phyloP scores from a whole-genome alignment of 2,113 vertebrate species.

The Cnemophilus loriae region DNA sequence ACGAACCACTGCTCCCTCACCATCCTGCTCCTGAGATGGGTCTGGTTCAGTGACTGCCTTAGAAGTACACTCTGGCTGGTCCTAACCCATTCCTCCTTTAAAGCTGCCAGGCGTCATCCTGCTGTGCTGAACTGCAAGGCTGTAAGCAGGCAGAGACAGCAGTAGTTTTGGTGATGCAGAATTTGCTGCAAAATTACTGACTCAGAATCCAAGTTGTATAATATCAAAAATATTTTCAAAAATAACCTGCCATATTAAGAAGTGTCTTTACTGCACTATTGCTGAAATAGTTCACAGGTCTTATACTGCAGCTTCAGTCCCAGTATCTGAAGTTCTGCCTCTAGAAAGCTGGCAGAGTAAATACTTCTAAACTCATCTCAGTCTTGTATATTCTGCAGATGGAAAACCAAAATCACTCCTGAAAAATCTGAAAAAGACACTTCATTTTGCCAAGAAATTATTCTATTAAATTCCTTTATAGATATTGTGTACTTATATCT shows the following conservation, averaged over 20 bases:
- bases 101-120: neutral
- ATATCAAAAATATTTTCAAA: neutral
- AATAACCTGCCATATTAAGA: neutral
- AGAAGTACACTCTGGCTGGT: neutral
- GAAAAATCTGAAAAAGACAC: neutral
- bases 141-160: neutral
- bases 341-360: neutral
- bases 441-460: neutral
- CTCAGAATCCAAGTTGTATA: neutral
- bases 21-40: neutral
- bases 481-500: neutral
- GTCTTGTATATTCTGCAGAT: neutral
- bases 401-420: neutral
- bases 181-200: neutral
- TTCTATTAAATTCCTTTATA: neutral
- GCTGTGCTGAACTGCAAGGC: neutral
- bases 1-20: neutral
- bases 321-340: neutral
- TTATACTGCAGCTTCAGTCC: neutral
- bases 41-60: neutral
- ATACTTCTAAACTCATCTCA: neutral
- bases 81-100: neutral
- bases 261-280: neutral
- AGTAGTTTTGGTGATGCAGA: neutral
- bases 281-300: neutral